Evolutionary conservation across 2,113 vertebrate species (phyloP), one percentile per base, ranked within the genome.

Genomic region (Cettia cetti): DNA sequence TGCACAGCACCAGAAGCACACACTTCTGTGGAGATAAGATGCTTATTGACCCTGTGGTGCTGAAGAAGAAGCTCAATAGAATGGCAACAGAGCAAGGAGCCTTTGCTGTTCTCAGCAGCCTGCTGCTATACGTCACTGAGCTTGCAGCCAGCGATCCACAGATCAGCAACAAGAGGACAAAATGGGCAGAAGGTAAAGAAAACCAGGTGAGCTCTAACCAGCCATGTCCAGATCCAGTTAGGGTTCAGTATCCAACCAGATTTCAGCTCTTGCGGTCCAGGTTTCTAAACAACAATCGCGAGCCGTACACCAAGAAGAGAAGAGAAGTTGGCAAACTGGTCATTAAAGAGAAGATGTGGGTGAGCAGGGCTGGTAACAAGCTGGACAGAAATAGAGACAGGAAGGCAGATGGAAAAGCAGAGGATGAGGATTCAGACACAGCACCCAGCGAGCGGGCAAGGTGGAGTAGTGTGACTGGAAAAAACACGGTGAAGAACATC

Each of bases 251-350:
- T 21, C 98, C 98, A 5, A 99, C 98, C 5, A 97, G 98, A 82
- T 99, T 99, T 96, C 98, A 99, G 95, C 98, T 99, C 59, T 96
- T 99, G 61, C 98, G 98, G 61, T 98, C 99, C 79, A 99, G 98
- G 96, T 99, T 99, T 96, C 96, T 98, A 91, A 98, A 98, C 71
- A 84, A 76, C 21, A 98, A 98, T n/a, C 98, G 98, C 0, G 98
- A 98, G 92, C 96, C 98, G 0, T 96, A 92, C 24, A 95, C 97
- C 66, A 98, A 97, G 80, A 98, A 97, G 86, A 98, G 98, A 59
- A 98, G 98, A 90, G 98, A 99, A 68, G 99, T 99, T 1, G 99
- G 99, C 57, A 96, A 96, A 78, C 96, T 99, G 78, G 96, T 97
- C 56, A 94, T 96, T 88, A 98, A 95, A 86, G 98, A 98, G 82